These are phyloP conservation scores for Asobara japonica DNA, from an alignment of 1,140 invertebrate species.

Conservation along the genomic window DNA sequence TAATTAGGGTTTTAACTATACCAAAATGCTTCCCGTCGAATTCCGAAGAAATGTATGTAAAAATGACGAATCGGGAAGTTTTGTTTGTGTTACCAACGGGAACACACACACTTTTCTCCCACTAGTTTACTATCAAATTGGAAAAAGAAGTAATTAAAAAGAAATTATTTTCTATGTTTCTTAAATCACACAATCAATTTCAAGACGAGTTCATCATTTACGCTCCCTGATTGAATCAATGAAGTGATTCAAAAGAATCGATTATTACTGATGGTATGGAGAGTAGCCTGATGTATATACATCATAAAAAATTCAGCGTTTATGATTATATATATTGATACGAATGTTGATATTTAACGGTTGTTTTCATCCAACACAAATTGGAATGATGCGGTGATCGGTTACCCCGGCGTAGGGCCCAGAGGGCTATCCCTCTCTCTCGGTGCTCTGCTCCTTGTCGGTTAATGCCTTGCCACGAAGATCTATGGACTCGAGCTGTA, in stretches of 20 bases:
- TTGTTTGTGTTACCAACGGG: no score
- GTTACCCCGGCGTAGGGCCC: constrained; percentile 1
- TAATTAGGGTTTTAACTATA: no score
- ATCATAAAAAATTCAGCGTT: constrained; percentile 1
- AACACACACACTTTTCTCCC: no score
- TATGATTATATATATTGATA: constrained; percentile 13
- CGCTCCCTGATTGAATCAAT: background rate
- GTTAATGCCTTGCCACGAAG: constrained; percentile 66
- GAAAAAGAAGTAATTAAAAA: background rate
- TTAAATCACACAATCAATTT: background rate
- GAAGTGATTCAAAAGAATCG: background rate
- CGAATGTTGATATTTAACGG: constrained; percentile 15
- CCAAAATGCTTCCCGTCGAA: no score
- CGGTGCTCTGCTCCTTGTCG: constrained; percentile 51
- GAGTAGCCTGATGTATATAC: background rate
- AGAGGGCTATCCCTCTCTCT: constrained; percentile 12
- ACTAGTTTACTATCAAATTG: no score
- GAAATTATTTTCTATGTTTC: background rate
- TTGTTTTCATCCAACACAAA: background rate
- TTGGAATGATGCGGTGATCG: constrained; percentile 15
- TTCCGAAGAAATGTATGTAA: no score
- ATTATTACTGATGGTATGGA: background rate
- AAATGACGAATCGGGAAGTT: no score
- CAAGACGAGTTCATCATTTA: background rate
- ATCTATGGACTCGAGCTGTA: constrained; percentile 66